phyloP scores from a whole-genome alignment of 92 coral and sea anemone genomes.

The Pocillopora grandis region DNA sequence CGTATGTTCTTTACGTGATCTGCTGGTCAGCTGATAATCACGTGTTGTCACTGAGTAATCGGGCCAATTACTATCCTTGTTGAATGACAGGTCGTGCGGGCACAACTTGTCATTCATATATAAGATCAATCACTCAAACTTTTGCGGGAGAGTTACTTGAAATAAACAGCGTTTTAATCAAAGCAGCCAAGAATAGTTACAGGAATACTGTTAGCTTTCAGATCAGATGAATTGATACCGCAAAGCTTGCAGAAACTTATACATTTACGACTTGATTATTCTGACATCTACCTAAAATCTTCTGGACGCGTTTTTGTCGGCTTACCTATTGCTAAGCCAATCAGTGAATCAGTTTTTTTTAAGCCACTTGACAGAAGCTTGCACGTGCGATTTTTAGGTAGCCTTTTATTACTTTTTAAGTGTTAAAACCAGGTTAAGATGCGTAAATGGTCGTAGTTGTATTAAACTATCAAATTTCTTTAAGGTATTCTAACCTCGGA shows the following conservation, averaged over 20 bases:
- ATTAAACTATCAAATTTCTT: background rate
- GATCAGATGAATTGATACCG: background rate
- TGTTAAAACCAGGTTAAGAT: background rate
- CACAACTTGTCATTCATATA: conserved; percentile 8
- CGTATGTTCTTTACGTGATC: conserved; percentile 24
- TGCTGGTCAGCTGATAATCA: conserved; percentile 45
- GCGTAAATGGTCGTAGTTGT: too few relatives aligned
- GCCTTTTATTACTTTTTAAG: background rate
- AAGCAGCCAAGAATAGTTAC: background rate
- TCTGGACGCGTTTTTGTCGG: background rate
- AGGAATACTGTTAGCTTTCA: background rate
- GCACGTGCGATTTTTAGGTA: background rate
- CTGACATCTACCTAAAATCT: background rate
- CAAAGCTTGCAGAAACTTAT: background rate
- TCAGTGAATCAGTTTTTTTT: background rate
- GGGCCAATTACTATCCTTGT: conserved; percentile 9
- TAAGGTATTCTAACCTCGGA: too few relatives aligned
- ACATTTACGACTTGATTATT: background rate
- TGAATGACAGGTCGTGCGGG: conserved; percentile 36
- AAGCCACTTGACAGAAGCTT: background rate
- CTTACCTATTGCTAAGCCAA: background rate
- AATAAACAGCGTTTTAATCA: background rate
- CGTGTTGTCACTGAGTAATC: conserved; percentile 21
- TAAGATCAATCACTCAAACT: background rate
- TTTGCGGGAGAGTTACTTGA: conserved; percentile 15